These are phyloP conservation scores for Mactromeris polynyma DNA, from an alignment of 2,888 invertebrate genomes.

Conservation along the genomic window DNA sequence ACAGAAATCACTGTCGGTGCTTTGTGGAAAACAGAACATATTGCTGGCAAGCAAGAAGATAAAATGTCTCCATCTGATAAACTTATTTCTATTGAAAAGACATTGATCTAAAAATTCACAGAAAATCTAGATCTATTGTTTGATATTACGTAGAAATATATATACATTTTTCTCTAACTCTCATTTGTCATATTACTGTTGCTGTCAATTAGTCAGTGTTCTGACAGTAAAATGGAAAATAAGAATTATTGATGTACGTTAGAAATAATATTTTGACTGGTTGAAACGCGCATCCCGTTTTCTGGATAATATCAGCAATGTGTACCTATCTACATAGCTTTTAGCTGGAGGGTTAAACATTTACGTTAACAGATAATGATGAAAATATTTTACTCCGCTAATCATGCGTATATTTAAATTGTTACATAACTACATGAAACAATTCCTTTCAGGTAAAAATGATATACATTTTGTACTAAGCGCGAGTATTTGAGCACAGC, in stretches of 20 bases:
- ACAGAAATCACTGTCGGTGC: too few species aligned
- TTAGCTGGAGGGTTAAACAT: not conserved
- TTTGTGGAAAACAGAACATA: not conserved
- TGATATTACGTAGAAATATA: not conserved
- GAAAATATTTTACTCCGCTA: too few species aligned
- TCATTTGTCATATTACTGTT: not conserved
- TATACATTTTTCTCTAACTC: not conserved
- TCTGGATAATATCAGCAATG: not conserved
- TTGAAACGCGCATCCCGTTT: not conserved
- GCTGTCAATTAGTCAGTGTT: not conserved
- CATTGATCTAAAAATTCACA: not conserved
- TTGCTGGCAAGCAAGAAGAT: not conserved
- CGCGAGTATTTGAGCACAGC: too few species aligned
- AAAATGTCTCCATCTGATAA: not conserved
- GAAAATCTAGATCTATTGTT: not conserved
- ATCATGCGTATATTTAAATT: too few species aligned
- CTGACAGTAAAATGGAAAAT: conserved; percentile 9
- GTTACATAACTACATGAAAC: too few species aligned
- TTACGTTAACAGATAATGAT: not conserved
- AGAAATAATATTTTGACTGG: not conserved
- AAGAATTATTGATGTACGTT: not conserved
- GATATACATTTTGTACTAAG: too few species aligned
- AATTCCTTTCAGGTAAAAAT: too few species aligned
- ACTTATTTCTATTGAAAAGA: not conserved
- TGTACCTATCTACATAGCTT: not conserved